These are phyloP conservation scores for Laterallus jamaicensis DNA, from an alignment of 2,113 vertebrate genomes.

Conservation along the genomic window DNA sequence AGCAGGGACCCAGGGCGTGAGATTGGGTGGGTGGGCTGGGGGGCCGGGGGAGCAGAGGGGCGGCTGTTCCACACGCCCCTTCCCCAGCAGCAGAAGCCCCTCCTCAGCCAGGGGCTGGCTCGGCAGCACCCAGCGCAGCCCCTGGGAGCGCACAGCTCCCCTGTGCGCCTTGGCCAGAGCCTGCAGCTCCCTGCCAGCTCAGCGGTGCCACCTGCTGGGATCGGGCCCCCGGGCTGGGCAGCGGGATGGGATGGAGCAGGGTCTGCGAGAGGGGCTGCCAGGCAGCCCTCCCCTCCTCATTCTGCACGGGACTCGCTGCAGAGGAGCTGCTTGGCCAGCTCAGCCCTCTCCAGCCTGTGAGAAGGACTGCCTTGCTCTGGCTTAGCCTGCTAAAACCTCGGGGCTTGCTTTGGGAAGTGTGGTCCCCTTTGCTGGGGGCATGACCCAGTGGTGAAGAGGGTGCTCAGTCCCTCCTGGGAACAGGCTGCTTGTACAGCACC, in stretches of 20 bases:
- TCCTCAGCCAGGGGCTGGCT: background rate
- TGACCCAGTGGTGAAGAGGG: background rate
- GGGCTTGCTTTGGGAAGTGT: background rate
- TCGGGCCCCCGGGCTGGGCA: background rate
- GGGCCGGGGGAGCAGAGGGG: too few relatives aligned
- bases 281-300: background rate
- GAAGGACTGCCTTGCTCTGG: background rate
- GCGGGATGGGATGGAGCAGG: background rate
- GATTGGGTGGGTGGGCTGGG: too few relatives aligned
- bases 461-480: background rate
- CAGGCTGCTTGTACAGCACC: background rate
- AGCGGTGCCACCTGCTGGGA: slow-evolving; percentile 1
- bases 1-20: too few relatives aligned
- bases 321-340: background rate
- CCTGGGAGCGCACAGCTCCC: too few relatives aligned
- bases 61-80: too few relatives aligned
- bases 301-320: background rate
- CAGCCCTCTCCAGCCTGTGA: background rate
- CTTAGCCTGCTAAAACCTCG: background rate
- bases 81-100: background rate
- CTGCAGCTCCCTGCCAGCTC: background rate
- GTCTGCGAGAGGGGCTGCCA: background rate
- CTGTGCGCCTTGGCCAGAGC: background rate
- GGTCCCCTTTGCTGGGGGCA: background rate
- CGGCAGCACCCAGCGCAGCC: background rate